Evolutionary conservation across 2,113 vertebrate genomes (phyloP).

Genomic region (Ptilorrhoa leucosticta): DNA sequence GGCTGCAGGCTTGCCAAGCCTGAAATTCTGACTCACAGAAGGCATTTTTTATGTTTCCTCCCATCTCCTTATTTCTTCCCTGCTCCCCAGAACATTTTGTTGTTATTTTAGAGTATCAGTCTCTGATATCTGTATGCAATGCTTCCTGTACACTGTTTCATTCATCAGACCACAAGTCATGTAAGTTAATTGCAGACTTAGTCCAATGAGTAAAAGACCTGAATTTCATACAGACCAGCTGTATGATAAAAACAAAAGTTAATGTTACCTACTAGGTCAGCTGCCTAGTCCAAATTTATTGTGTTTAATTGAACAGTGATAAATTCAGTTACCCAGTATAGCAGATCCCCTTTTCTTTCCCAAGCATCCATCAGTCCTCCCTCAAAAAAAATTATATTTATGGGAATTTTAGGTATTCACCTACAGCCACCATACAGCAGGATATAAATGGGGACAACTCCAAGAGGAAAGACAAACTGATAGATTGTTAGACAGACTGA

Average conservation of each 20-base stretch:
- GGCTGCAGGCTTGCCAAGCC: not conserved
- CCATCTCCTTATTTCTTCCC: not conserved
- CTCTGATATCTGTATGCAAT: not conserved
- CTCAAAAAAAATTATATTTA: not conserved
- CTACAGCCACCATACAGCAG: not conserved
- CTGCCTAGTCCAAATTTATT: not conserved
- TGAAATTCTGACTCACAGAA: not conserved
- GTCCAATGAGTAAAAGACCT: not conserved
- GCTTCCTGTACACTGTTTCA: not conserved
- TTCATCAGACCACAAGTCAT: not conserved
- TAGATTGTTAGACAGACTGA: conserved; percentile 34
- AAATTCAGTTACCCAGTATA: not conserved
- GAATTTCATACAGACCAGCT: not conserved
- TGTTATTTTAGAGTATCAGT: not conserved
- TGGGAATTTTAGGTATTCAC: conserved; percentile 23
- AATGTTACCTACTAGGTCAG: not conserved
- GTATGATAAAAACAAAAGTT: not conserved
- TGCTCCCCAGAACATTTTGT: not conserved
- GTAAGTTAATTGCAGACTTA: not conserved
- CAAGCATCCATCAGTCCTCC: not conserved
- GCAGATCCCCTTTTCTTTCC: not conserved
- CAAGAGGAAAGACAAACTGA: conserved; percentile 38
- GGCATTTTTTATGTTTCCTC: not conserved
- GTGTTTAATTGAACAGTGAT: not conserved
- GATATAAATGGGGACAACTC: conserved; percentile 17